Base-by-base conservation (phyloP, 1,140 invertebrate genomes). In the Drosophila virilis region DNA sequence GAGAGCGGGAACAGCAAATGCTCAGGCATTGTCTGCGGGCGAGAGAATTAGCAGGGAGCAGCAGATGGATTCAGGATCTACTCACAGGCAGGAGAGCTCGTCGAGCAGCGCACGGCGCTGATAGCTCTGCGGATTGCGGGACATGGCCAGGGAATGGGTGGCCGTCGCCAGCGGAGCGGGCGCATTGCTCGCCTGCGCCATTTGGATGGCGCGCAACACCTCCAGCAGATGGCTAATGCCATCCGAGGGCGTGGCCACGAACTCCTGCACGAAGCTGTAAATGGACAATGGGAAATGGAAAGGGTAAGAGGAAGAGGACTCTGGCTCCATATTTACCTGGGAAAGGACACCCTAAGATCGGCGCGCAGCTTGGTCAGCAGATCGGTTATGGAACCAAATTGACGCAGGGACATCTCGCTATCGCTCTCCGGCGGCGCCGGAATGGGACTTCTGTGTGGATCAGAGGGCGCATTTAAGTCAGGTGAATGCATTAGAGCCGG, bases 201-300 rank as follows among this genome's bases (percentile, higher is more conserved):
- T 92, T 91, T 98, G 97, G 33, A 98, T 96, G 5, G 95, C 95
- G n/a, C 97, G 95, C 32, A 98, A 93, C 0, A 97, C 94, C 91
- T 97, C 96, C 61, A 98, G 91, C 1, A 98, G 93, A 38, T 97
- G 92, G 0, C 94, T 95, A 0, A 98, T 95, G 2, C 97, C 97
- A 91, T 97, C 97, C 69, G 97, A 94, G 15, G 96, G 96, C 54
- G 96, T 95, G 15, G 95, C 95, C 6, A 97, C 95, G 92, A 98
- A 98, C 92, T 98, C 97, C 92, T 97, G 96, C 0, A 98, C 96
- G 88, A 98, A 98, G 92, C 96, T 97, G 92, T 9, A 94, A 28
- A 35, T 3, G n/a, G 12, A 37, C 1, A 13, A 42, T 7, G 17
- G 17, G 17, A 17, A 17, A 43, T 2, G 42, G 15, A 8, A 43